Percentiles rank a stretch among this genome's conserved stretches.
Evolutionary conservation across 2,888 invertebrate species (phyloP).

Genomic region (Ditylenchus weischeri): DNA sequence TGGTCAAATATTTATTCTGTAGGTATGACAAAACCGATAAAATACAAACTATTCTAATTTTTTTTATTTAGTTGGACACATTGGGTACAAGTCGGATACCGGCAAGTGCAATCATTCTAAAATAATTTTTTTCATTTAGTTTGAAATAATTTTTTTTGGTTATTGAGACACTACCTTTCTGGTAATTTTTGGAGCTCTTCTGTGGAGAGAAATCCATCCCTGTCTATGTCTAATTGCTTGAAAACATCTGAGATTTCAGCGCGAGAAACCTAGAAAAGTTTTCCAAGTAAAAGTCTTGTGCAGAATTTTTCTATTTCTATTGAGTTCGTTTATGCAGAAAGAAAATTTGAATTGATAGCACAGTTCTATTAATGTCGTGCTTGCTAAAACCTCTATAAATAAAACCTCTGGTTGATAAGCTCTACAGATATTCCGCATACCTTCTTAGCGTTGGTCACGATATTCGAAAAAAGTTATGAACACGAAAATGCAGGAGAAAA

Average conservation of each 20-base stretch:
- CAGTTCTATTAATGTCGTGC: too few relatives aligned
- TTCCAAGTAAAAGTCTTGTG: background rate
- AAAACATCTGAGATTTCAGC: slow-evolving; percentile 28
- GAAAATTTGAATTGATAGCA: too few relatives aligned
- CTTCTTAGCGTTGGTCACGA: too few relatives aligned
- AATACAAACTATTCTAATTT: background rate
- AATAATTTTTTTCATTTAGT: background rate
- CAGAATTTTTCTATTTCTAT: too few relatives aligned
- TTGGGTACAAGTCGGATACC: background rate
- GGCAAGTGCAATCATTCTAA: slow-evolving; percentile 4
- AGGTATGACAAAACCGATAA: background rate
- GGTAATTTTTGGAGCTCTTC: slow-evolving; percentile 37
- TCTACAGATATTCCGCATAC: too few relatives aligned
- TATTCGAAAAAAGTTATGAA: too few relatives aligned
- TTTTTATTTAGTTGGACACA: background rate
- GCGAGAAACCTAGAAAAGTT: slow-evolving; percentile 19
- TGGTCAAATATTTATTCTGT: too few relatives aligned
- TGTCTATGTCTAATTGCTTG: slow-evolving; percentile 31
- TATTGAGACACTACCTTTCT: slow-evolving; percentile 2
- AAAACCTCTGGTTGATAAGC: too few relatives aligned
- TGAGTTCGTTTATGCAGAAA: too few relatives aligned
- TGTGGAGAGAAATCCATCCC: slow-evolving; percentile 31
- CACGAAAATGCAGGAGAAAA: too few relatives aligned
- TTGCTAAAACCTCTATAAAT: too few relatives aligned
- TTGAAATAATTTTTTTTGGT: background rate